Evolutionary conservation across 2,888 invertebrate species (phyloP), one percentile per base, ranked within the genome.

Genomic region (Tachina grossa): DNA sequence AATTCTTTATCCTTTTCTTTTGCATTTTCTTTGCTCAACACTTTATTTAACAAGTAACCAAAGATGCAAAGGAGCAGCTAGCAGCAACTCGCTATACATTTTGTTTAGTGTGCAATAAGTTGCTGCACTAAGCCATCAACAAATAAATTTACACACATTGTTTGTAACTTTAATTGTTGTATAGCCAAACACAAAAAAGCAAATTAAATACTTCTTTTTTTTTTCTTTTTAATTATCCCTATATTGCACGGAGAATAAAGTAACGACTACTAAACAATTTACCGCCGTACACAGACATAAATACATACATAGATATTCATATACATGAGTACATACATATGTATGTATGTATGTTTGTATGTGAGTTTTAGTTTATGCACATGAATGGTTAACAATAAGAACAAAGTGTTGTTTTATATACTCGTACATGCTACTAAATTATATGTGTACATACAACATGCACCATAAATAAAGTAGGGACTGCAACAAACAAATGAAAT

Each of bases 391-490:
- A 69, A 78, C 51, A 78, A 78, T 68, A 61, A 61, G 10, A 53
- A 69, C n/a, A 69, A 78, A 69, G 43, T 61, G 22, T 61, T 78
- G 61, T 51, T 51, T 75, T 75, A 61, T 19, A 57, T 71, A 53
- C 59, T 47, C 9, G 49, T 68, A 61, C 31, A 57, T 71, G 59
- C 66, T 47, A 14, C 57, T 74, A 69, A 69, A 76, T 53, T 53
- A 59, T 53, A 63, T n/a, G n/a, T n/a, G n/a, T n/a, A n/a, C n/a
- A n/a, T 45, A 14, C 61, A 53, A 55, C 57, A 61, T 31, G 47
- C 47, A 72, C 22, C 51, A 63, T 76, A 82, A 77, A 80, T 69
- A 84, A 84, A 65, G 75, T 80, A 66, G 51, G 57, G 45, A 80
- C 80, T 69, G 55, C 63, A 79, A 65, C 51, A 68, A 51, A n/a